A percentile compares a stretch with the other conserved stretches of the same genome.
Evolutionary conservation across 2,888 invertebrate genomes (phyloP).

Genomic region (Diarsia dahlii): DNA sequence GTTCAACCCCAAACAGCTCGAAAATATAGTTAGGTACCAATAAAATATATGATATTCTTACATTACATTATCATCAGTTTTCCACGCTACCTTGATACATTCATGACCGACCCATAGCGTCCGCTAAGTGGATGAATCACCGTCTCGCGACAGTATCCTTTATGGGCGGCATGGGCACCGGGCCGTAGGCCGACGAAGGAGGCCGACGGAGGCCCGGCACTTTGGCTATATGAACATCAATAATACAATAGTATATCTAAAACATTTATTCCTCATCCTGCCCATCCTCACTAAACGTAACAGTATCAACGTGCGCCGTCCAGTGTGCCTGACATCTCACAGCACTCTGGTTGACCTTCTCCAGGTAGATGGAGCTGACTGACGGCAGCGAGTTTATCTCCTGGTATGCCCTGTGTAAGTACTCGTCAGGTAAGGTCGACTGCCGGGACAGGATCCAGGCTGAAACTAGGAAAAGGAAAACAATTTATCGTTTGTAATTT

Average conservation of each 20-base stretch:
- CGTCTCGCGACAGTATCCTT: too few relatives aligned
- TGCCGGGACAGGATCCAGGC: slow-evolving; percentile 85
- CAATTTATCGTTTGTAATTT: neutral
- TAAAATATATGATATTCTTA: too few relatives aligned
- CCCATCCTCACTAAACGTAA: slow-evolving; percentile 53
- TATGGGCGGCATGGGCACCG: too few relatives aligned
- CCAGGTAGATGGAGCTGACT: slow-evolving; percentile 76
- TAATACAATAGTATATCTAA: slow-evolving; percentile 41
- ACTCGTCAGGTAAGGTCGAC: slow-evolving; percentile 68
- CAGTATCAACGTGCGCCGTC: slow-evolving; percentile 83
- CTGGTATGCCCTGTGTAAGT: slow-evolving; percentile 66
- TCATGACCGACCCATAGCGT: too few relatives aligned
- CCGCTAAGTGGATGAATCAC: too few relatives aligned
- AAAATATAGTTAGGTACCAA: too few relatives aligned
- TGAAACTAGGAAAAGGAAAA: slow-evolving; percentile 74
- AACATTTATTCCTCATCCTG: slow-evolving; percentile 24
- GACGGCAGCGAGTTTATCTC: slow-evolving; percentile 78
- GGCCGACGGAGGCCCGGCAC: too few relatives aligned
- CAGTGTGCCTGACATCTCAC: slow-evolving; percentile 75
- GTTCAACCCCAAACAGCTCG: too few relatives aligned
- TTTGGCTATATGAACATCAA: neutral
- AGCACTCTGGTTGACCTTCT: slow-evolving; percentile 77
- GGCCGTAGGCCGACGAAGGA: too few relatives aligned
- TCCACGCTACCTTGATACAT: too few relatives aligned
- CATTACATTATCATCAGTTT: too few relatives aligned